Conservation (phyloP, 2,888 invertebrate species). For the Zaprionus lineosus region DNA sequence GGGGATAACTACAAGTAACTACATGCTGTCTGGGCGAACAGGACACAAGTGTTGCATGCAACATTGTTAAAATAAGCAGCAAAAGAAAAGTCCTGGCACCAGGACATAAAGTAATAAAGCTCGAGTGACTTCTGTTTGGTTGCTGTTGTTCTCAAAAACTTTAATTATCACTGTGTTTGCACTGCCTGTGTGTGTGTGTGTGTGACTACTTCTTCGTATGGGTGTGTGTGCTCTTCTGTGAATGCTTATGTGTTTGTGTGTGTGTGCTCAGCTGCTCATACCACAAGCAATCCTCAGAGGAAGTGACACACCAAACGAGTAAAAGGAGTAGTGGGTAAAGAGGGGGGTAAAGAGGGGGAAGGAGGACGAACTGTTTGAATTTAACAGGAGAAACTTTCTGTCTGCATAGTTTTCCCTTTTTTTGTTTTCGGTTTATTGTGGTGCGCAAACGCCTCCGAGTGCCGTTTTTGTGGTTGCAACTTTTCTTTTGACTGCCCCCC, state of each 20-base stretch:
- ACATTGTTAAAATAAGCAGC: slow-evolving; percentile 34
- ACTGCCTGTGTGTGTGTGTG: slow-evolving; percentile 21
- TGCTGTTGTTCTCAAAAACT: slow-evolving; percentile 76
- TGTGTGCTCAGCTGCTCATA: slow-evolving; percentile 14
- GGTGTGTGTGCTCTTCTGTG: background rate
- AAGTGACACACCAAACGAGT: slow-evolving; percentile 1
- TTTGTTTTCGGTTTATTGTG: too few relatives aligned
- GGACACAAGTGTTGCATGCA: slow-evolving; percentile 59
- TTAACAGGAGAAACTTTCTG: slow-evolving; percentile 46
- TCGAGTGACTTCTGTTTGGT: slow-evolving; percentile 53
- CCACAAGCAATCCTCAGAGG: slow-evolving; percentile 23
- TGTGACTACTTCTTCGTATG: too few relatives aligned
- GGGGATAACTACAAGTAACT: slow-evolving; percentile 45
- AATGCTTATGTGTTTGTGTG: background rate
- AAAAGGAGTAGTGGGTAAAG: too few relatives aligned
- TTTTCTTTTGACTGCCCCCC: slow-evolving; percentile 29
- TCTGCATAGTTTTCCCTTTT: slow-evolving; percentile 61
- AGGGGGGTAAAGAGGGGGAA: too few relatives aligned
- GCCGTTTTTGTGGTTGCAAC: slow-evolving; percentile 43
- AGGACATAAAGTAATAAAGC: slow-evolving; percentile 69
- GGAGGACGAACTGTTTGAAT: slow-evolving; percentile 34
- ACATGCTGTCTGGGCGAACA: slow-evolving; percentile 67
- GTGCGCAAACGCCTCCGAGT: slow-evolving; percentile 1
- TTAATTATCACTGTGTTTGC: slow-evolving; percentile 74
- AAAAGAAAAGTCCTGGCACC: slow-evolving; percentile 40